phyloP scores from a whole-genome alignment of 2,888 invertebrate species.

The Archips crataeganus region DNA sequence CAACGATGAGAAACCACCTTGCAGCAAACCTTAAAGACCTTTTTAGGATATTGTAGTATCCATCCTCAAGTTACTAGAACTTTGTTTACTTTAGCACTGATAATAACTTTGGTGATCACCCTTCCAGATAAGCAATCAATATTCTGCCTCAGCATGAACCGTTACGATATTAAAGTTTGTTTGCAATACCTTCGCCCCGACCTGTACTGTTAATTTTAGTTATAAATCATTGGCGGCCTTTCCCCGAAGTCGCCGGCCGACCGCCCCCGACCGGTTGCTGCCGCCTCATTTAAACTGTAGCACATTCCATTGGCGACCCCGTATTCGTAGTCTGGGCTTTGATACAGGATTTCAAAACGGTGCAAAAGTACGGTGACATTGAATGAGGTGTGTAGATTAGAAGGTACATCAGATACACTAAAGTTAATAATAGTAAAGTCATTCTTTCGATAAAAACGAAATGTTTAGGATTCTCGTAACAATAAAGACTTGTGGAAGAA shows the following conservation, averaged over 20 bases:
- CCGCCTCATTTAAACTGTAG: slow-evolving; percentile 86
- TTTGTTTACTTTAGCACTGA: background rate
- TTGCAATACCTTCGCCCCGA: slow-evolving; percentile 32
- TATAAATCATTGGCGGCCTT: slow-evolving; percentile 82
- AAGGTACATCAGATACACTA: too few species aligned
- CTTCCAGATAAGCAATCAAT: background rate
- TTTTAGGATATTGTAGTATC: too few species aligned
- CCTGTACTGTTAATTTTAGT: slow-evolving; percentile 70
- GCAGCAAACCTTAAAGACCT: background rate
- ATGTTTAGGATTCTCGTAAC: too few species aligned
- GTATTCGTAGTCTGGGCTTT: slow-evolving; percentile 64
- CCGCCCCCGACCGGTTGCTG: slow-evolving; percentile 77
- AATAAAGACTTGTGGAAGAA: too few species aligned
- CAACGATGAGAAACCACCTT: background rate
- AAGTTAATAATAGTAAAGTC: too few species aligned
- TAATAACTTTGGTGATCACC: background rate
- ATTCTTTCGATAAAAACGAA: too few species aligned
- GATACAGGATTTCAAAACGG: too few species aligned
- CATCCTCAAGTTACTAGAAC: background rate
- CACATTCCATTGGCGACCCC: slow-evolving; percentile 75
- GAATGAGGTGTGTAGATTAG: background rate
- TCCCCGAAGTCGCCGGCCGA: slow-evolving; percentile 78
- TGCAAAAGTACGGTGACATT: too few species aligned
- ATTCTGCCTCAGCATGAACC: slow-evolving; percentile 4
- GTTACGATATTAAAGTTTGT: slow-evolving; percentile 37